Percentiles rank a stretch among this genome's conserved stretches.
These are phyloP conservation scores for Crotalus helleri DNA, from an alignment of 2,113 vertebrate species.

Conservation along the genomic window DNA sequence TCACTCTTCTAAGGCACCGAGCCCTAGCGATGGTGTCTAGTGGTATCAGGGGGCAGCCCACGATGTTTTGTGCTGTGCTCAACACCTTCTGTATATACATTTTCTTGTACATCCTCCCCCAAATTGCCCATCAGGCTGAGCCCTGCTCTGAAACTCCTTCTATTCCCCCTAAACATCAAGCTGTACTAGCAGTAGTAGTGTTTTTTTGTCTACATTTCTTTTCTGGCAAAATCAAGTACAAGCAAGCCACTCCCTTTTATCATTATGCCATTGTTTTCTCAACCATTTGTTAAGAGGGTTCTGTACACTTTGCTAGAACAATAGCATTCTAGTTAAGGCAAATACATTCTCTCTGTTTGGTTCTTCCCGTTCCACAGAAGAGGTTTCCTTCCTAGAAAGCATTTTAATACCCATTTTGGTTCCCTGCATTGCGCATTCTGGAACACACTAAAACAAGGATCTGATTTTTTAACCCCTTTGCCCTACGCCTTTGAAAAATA, in stretches of 20 bases:
- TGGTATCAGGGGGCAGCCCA: no score
- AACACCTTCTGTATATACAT: not conserved
- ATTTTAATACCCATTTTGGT: slow-evolving; percentile 37
- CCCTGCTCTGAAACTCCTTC: slow-evolving; percentile 38
- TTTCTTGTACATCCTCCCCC: not conserved
- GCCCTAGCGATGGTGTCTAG: no score
- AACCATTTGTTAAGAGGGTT: slow-evolving; percentile 31
- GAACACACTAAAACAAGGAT: slow-evolving; percentile 21
- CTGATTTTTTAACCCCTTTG: slow-evolving; percentile 38
- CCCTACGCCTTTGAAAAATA: not conserved
- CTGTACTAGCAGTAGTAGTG: slow-evolving; percentile 33
- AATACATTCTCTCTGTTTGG: slow-evolving; percentile 29
- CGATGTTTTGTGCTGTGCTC: no score
- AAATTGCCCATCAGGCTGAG: slow-evolving; percentile 33
- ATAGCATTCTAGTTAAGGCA: slow-evolving; percentile 34
- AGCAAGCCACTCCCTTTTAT: slow-evolving; percentile 32
- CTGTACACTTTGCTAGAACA: slow-evolving; percentile 48
- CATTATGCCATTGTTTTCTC: slow-evolving; percentile 52
- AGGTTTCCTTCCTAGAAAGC: slow-evolving; percentile 26
- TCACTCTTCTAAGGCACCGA: no score
- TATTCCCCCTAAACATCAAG: slow-evolving; percentile 46
- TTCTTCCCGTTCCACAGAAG: slow-evolving; percentile 29
- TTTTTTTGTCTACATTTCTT: no score
- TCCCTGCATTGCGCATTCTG: slow-evolving; percentile 6
- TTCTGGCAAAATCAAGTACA: slow-evolving; percentile 38